Base-by-base conservation (phyloP, 2,888 invertebrate species). In the Pandemis heparana region DNA sequence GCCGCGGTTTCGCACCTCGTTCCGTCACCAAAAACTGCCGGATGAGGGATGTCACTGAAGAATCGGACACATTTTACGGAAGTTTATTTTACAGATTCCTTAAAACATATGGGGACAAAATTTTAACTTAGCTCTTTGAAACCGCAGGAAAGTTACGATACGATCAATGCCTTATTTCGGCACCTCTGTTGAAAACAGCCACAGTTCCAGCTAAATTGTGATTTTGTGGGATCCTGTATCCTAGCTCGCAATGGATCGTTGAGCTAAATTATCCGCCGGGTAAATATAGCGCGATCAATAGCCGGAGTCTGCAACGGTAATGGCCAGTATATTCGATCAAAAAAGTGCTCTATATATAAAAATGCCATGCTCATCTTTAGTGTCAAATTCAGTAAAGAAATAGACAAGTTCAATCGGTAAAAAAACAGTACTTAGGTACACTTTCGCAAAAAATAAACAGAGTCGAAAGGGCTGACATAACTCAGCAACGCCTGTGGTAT, bases 231-330 rank as follows among this genome's bases (percentile, higher is more conserved):
- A 0, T 6, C 2, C n/a, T 60, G 60, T 9, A 23, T 41, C 46
- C 32, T 14, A 7, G 63, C 18, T 8, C 16, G 43, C 43, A 10
- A 14, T n/a, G n/a, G 14, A 43, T 43, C 43, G 16, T 12, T 5
- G 14, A 18, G 46, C 23, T 9, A 6, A 23, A 63, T 63, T 63
- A 46, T 8, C n/a, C 32, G 23, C n/a, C 8, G 23, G 83, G 81
- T 85, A 87, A 83, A 88, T 87, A 84, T 87, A 86, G 85, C 84
- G 81, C 83, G 88, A 89, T 91, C 90, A 87, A 91, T 91, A 90
- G 81, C 81, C 59, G 77, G 81, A 87, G 87, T 85, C 87, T 90
- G 90, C 82, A 71, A 75, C 66, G 75, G 82, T 85, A 86, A 87
- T 88, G 82, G 85, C 76, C 80, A 70, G 81, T 83, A 83, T 75